Percentiles rank a stretch among this genome's conserved stretches.
Conservation (phyloP, 2,888 invertebrate species). For the Sesia bembeciformis region DNA sequence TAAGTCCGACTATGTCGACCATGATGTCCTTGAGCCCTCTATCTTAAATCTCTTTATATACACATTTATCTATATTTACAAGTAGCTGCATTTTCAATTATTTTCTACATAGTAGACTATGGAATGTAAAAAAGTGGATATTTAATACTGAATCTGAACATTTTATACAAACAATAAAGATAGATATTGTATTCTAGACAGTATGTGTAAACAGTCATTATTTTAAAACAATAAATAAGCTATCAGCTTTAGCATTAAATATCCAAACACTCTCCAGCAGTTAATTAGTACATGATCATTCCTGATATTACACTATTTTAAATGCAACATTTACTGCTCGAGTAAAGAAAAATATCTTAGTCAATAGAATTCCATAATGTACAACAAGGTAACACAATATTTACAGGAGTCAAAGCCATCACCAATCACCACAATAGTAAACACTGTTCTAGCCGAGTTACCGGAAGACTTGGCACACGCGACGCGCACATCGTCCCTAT, state of each 20-base stretch:
- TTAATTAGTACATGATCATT: not conserved
- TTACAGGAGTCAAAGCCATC: constrained; percentile 30
- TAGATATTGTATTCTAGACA: too few species aligned
- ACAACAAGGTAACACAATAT: constrained; percentile 21
- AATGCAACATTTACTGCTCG: constrained; percentile 22
- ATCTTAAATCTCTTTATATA: constrained; percentile 34
- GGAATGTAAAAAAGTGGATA: constrained; percentile 58
- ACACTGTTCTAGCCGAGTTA: constrained; percentile 33
- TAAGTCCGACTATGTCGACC: constrained; percentile 13
- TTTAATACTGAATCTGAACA: constrained; percentile 36
- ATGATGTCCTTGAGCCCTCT: constrained; percentile 8
- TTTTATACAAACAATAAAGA: not conserved
- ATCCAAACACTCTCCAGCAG: not conserved
- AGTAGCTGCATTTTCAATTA: constrained; percentile 38
- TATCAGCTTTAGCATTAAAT: constrained; percentile 7
- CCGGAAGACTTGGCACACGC: constrained; percentile 62
- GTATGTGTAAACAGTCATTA: too few species aligned
- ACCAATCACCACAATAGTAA: constrained; percentile 19
- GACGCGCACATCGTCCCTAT: constrained; percentile 39
- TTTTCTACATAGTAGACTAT: constrained; percentile 25
- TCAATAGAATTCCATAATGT: too few species aligned
- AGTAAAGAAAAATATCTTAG: constrained; percentile 2
- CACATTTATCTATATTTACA: constrained; percentile 60
- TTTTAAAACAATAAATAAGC: not conserved
- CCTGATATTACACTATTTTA: constrained; percentile 9